phyloP scores from a whole-genome alignment of 2,888 invertebrate genomes.

The Andrena flavipes region DNA sequence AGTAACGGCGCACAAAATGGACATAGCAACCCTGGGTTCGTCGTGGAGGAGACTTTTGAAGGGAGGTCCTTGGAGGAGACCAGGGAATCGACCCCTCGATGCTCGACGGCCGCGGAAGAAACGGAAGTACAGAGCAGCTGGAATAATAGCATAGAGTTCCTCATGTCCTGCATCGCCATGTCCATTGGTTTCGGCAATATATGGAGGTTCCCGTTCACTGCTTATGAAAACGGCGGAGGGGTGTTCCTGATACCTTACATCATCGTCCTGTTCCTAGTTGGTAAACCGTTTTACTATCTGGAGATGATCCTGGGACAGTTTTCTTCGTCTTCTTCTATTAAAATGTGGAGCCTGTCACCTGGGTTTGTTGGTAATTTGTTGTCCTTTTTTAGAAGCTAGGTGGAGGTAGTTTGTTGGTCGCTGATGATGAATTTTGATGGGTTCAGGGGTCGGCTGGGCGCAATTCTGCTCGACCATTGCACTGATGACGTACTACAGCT shows the following conservation, averaged over 20 bases:
- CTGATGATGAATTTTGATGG: background rate
- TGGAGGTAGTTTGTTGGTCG: background rate
- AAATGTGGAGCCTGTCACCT: conserved; percentile 90
- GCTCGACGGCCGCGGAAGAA: background rate
- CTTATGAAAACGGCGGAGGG: conserved; percentile 89
- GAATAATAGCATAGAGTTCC: conserved; percentile 88
- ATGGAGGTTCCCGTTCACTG: conserved; percentile 89
- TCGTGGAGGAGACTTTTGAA: background rate
- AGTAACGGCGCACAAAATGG: background rate
- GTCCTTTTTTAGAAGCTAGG: background rate
- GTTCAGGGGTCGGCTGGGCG: conserved; percentile 89
- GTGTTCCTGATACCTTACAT: conserved; percentile 90
- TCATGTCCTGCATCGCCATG: conserved; percentile 89
- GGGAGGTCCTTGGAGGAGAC: background rate
- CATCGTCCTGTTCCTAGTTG: conserved; percentile 88
- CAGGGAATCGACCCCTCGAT: background rate
- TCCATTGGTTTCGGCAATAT: conserved; percentile 90
- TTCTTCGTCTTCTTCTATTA: conserved; percentile 91
- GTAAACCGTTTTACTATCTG: conserved; percentile 93
- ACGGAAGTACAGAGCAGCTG: conserved; percentile 81
- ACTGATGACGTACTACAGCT: conserved; percentile 85
- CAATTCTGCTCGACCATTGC: conserved; percentile 85
- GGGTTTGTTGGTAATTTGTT: conserved; percentile 83
- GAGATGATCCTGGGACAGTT: conserved; percentile 95
- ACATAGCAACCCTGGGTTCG: conserved; percentile 9